These are phyloP conservation scores for Aegithalos caudatus DNA, from an alignment of 2,113 vertebrate genomes.

Conservation along the genomic window DNA sequence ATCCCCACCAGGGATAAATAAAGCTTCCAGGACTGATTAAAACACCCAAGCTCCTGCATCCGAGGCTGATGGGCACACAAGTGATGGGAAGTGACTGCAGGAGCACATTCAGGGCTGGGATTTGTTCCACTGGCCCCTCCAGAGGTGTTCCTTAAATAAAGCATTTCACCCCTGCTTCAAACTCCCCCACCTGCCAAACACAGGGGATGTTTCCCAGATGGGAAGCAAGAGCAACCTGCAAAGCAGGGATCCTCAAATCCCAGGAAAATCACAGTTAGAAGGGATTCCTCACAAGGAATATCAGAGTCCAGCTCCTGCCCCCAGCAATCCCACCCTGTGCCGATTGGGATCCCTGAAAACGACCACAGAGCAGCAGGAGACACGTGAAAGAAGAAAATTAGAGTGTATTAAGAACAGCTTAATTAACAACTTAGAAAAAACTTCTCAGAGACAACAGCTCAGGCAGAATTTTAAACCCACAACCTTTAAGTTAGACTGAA, in stretches of 20 bases:
- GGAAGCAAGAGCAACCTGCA: background rate
- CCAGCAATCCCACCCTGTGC: background rate
- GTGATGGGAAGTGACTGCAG: background rate
- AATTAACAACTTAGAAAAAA: background rate
- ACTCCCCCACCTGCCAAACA: background rate
- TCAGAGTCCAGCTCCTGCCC: background rate
- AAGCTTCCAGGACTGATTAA: background rate
- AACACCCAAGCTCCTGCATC: background rate
- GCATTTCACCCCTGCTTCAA: background rate
- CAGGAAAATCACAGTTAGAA: fast-evolving
- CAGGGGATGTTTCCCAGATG: background rate
- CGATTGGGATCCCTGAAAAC: background rate
- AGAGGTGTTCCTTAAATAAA: background rate
- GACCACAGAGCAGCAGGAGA: background rate
- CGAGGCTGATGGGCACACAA: background rate
- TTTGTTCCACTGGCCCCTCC: background rate
- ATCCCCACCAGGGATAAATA: background rate
- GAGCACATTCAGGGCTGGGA: background rate
- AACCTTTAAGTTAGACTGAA: background rate
- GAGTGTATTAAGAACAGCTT: background rate
- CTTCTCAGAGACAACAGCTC: background rate
- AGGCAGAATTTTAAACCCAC: background rate
- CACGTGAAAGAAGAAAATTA: background rate
- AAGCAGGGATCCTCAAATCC: background rate
- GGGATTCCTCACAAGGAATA: background rate